phyloP scores from a whole-genome alignment of 2,797 vertebrate genomes.

The Lepilemur septentrionalis region DNA sequence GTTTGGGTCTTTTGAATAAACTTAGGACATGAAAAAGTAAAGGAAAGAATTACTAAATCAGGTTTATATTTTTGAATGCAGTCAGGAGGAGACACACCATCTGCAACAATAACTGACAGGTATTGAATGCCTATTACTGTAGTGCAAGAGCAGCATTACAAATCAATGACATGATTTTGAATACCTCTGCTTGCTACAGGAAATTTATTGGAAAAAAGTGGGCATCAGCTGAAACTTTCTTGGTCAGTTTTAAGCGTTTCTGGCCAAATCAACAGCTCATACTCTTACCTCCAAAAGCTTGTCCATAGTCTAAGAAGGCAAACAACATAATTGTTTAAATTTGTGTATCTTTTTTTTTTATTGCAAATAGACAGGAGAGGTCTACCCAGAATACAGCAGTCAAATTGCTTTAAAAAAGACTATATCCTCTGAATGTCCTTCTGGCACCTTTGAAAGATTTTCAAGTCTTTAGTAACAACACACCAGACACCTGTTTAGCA shows the following conservation, averaged over 20 bases:
- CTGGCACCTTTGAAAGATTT: conserved; percentile 29
- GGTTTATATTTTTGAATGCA: background rate
- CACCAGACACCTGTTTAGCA: background rate
- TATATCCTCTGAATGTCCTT: background rate
- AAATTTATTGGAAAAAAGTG: conserved; percentile 51
- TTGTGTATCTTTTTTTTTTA: background rate
- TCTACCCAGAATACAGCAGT: background rate
- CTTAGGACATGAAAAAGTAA: conserved; percentile 9
- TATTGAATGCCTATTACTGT: background rate
- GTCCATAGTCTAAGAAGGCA: background rate
- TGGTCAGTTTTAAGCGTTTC: conserved; percentile 9
- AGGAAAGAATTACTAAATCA: conserved; percentile 5
- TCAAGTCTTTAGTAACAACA: background rate
- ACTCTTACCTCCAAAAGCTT: background rate
- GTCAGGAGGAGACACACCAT: background rate
- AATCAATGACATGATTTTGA: conserved; percentile 7
- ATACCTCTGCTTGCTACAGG: background rate
- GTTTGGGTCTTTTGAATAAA: conserved; percentile 18
- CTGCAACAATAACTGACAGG: background rate
- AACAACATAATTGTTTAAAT: conserved; percentile 4
- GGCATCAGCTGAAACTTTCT: conserved; percentile 1
- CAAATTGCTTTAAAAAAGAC: background rate
- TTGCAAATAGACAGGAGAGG: conserved; percentile 3
- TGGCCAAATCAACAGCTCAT: conserved; percentile 34
- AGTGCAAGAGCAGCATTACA: conserved; percentile 35